phyloP scores from a whole-genome alignment of 2,113 vertebrate species.

The Brachyhypopomus gauderio region DNA sequence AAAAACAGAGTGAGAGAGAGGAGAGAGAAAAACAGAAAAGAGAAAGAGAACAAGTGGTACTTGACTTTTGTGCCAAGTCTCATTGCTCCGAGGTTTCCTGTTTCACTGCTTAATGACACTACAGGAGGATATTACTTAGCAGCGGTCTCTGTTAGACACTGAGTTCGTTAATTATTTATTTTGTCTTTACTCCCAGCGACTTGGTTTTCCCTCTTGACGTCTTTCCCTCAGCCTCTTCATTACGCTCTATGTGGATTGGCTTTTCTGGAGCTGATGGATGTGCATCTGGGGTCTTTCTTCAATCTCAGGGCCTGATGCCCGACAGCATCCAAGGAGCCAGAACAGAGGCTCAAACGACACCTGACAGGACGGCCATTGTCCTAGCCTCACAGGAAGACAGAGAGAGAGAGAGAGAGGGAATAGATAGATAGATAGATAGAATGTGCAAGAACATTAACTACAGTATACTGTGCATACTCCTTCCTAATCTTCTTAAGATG shows the following conservation, averaged over 20 bases:
- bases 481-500: too few relatives aligned
- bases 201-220: conserved; percentile 66
- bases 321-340: conserved; percentile 6
- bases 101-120: conserved; percentile 81
- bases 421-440: too few relatives aligned
- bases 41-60: conserved; percentile 42
- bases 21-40: conserved; percentile 47
- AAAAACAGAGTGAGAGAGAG: conserved; percentile 24
- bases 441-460: too few relatives aligned
- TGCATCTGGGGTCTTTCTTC: conserved; percentile 36
- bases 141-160: conserved; percentile 71
- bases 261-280: conserved; percentile 65
- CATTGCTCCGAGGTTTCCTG: conserved; percentile 59
- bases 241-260: conserved; percentile 45
- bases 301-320: conserved; percentile 29
- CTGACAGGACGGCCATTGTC: conserved; percentile 19
- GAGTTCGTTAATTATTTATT: conserved; percentile 84
- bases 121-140: conserved; percentile 81
- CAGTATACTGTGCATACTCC: too few relatives aligned
- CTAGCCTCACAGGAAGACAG: conserved; percentile 1
- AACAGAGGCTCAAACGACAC: conserved; percentile 5
- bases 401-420: not conserved
- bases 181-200: conserved; percentile 65
- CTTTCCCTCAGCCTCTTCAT: conserved; percentile 37
- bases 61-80: conserved; percentile 66